These are phyloP conservation scores for Merops nubicus DNA, from an alignment of 2,113 vertebrate species.

Conservation along the genomic window DNA sequence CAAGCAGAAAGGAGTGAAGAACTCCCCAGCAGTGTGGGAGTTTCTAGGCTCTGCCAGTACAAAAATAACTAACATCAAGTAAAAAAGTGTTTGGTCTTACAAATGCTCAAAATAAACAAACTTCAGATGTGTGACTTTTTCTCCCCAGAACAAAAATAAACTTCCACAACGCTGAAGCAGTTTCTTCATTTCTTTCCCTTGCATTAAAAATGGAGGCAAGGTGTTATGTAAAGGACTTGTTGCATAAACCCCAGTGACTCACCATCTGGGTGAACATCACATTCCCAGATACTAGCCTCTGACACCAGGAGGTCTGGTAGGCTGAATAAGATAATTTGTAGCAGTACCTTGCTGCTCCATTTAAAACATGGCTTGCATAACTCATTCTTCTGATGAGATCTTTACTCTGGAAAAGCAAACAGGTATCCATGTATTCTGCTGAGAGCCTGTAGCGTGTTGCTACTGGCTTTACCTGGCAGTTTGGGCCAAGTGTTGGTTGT, in stretches of 20 bases:
- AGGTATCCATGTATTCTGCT: neutral
- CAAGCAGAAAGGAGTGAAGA: neutral
- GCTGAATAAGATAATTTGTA: neutral
- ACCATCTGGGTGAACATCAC: neutral
- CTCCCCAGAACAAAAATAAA: neutral
- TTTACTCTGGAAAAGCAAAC: neutral
- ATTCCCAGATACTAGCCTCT: neutral
- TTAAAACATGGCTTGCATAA: neutral
- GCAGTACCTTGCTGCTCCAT: neutral
- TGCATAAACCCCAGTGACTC: neutral
- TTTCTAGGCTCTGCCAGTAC: neutral
- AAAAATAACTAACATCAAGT: neutral
- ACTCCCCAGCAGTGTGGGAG: neutral
- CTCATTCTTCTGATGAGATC: neutral
- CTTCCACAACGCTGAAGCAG: neutral
- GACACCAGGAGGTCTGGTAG: neutral
- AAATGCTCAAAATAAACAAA: neutral
- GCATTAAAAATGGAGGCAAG: neutral
- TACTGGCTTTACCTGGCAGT: neutral
- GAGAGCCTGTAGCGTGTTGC: neutral
- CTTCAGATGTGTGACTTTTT: neutral
- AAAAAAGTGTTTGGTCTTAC: neutral
- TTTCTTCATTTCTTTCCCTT: neutral
- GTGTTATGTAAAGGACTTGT: neutral
- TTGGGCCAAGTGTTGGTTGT: neutral